Evolutionary conservation across 2,797 vertebrate species (phyloP), one percentile per base, ranked within the genome.

Genomic region (Neopelma chrysocephalum): DNA sequence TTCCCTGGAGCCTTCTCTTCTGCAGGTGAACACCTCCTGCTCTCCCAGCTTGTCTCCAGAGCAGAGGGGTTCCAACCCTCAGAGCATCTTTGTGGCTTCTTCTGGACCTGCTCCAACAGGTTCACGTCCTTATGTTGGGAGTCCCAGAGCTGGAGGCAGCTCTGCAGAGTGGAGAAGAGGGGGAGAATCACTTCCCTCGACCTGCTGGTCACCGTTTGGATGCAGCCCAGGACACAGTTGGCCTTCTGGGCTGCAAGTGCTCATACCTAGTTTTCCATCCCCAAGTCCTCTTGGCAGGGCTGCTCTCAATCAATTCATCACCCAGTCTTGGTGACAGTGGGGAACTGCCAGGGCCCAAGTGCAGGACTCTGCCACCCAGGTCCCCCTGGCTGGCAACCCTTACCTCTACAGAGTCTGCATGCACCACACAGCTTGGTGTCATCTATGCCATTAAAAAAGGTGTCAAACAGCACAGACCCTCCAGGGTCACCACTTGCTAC

Each of bases 141-240:
- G 27, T 16, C 5, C 60, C 73, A 27, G 34, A 36, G 20, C 29
- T 57, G 26, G 10, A 40, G 2, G 19, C 38, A 40, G 65, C 2
- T 32, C 32, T 53, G 51, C 51, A 53, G 51, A 53, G 31, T 3
- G 1, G 38, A 60, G 34, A 2, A n/a, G 42, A 38, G 27, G 19
- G 32, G 16, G 1, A 62, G 47, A 54, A 62, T 54, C 31, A 0
- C 38, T 18, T 40, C 53, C 6, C 18, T 66, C 0, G 1, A 10
- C 40, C 56, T 75, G 48, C 81, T 68, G 69, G 19, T 17, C 51
- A n/a, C 0, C 3, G 15, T 51, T 36, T 18, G 8, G 15, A 34
- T 29, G n/a, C 42, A 50, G 50, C 26, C 10, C 51, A 29, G 32
- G 22, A 32, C 21, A 43, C 61, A 32, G 7, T 7, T 64, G 61